Conservation (phyloP, 2,888 invertebrate species). For the Thalpophila matura region DNA sequence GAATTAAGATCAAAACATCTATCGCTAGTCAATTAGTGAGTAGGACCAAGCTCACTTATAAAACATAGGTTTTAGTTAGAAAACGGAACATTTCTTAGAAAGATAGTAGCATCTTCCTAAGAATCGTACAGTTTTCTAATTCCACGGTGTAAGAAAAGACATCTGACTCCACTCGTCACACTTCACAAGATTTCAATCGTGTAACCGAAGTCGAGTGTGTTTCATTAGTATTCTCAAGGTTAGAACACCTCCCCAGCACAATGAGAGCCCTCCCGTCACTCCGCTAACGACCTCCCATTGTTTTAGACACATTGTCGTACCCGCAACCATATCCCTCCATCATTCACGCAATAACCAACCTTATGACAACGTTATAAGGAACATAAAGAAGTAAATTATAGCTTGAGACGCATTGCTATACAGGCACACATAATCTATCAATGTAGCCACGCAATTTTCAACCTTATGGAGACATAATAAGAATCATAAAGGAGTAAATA, state of each 20-base stretch:
- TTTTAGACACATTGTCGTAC: slow-evolving; percentile 57
- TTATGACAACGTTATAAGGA: slow-evolving; percentile 39
- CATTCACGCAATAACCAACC: slow-evolving; percentile 35
- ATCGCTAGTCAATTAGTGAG: neutral
- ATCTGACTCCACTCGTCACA: slow-evolving; percentile 16
- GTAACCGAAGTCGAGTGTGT: slow-evolving; percentile 53
- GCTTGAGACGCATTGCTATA: slow-evolving; percentile 26
- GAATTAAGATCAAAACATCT: neutral
- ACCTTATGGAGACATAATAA: slow-evolving; percentile 19
- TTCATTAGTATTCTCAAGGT: slow-evolving; percentile 63
- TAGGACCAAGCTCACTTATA: neutral
- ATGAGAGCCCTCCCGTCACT: slow-evolving; percentile 58
- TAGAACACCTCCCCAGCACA: slow-evolving; percentile 54
- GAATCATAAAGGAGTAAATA: slow-evolving; percentile 18
- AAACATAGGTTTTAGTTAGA: neutral
- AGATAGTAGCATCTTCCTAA: neutral
- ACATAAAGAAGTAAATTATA: slow-evolving; percentile 42
- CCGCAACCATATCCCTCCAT: slow-evolving; percentile 34
- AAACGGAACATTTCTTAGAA: too few relatives aligned
- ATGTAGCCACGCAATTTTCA: slow-evolving; percentile 2
- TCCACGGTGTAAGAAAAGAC: neutral
- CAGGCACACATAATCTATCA: slow-evolving; percentile 25
- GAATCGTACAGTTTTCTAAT: neutral
- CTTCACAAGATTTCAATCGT: slow-evolving; percentile 55
- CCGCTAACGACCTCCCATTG: slow-evolving; percentile 62